Percentiles rank a stretch among this genome's conserved stretches.
These are phyloP conservation scores for Drosophila anomalata DNA, from an alignment of 2,888 invertebrate species.

Conservation along the genomic window DNA sequence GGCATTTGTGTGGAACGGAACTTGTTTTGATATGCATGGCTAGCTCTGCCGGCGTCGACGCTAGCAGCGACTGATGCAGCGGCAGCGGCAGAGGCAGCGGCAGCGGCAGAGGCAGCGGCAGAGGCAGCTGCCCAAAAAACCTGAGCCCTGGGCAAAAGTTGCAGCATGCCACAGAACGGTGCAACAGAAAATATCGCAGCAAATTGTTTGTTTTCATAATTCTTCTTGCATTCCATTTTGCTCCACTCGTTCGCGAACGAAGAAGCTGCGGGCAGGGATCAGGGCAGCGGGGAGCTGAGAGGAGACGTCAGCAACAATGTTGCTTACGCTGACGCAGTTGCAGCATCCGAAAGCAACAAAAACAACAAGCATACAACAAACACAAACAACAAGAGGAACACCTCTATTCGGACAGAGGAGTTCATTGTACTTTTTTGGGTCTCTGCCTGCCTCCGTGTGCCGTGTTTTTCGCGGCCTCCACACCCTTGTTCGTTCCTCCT, in stretches of 20 bases:
- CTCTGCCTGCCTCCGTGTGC: constrained; percentile 33
- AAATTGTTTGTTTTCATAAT: constrained; percentile 72
- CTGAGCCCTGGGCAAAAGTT: constrained; percentile 50
- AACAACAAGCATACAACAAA: not conserved
- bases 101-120: constrained; percentile 20
- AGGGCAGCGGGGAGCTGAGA: too few relatives aligned
- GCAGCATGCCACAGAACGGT: constrained; percentile 40
- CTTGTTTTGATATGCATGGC: constrained; percentile 75
- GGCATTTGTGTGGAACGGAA: constrained; percentile 77
- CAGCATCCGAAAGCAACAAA: constrained; percentile 10
- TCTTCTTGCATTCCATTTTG: constrained; percentile 62
- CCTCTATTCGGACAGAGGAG: constrained; percentile 37
- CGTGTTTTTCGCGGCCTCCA: constrained; percentile 21
- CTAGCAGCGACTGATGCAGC: constrained; percentile 28
- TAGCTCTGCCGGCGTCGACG: constrained; percentile 41
- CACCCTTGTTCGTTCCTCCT: constrained; percentile 27
- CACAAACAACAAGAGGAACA: constrained; percentile 11
- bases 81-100: constrained; percentile 14
- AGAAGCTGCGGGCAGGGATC: not conserved
- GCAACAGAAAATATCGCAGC: constrained; percentile 47
- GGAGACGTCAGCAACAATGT: constrained; percentile 25
- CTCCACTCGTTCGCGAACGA: constrained; percentile 48
- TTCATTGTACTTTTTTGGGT: constrained; percentile 73
- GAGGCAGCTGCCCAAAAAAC: constrained; percentile 14
- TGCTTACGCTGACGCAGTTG: constrained; percentile 19